A percentile compares a stretch with the other conserved stretches of the same genome.
phyloP scores from a whole-genome alignment of 2,888 invertebrate genomes.

The Pterobdella sp. region DNA sequence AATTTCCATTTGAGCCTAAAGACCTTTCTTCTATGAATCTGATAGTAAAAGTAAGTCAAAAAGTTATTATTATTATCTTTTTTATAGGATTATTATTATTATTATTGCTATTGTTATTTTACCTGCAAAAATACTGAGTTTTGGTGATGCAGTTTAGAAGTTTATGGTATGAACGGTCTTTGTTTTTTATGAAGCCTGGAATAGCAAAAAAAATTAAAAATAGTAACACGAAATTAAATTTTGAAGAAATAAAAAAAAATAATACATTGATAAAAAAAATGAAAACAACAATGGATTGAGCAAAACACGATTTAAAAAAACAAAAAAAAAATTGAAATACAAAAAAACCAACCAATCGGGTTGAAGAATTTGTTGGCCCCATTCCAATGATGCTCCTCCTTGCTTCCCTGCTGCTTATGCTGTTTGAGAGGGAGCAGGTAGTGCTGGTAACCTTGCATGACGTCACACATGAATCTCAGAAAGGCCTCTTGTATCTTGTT shows the following conservation, averaged over 20 bases:
- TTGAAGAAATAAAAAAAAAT: no score
- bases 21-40: neutral
- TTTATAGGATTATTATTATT: constrained; percentile 1
- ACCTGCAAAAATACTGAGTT: constrained; percentile 30
- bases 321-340: no score
- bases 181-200: constrained; percentile 27
- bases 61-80: neutral
- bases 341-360: no score
- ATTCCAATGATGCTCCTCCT: neutral
- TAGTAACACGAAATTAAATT: neutral
- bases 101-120: constrained; percentile 10
- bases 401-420: neutral
- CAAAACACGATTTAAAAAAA: no score
- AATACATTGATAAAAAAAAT: no score
- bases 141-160: constrained; percentile 17
- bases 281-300: no score
- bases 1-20: neutral
- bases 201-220: neutral
- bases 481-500: constrained; percentile 27
- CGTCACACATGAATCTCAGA: constrained; percentile 27
- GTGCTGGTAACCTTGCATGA: constrained; percentile 19
- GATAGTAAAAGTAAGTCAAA: neutral
- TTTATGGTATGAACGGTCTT: constrained; percentile 16
- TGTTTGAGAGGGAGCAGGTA: constrained; percentile 22
- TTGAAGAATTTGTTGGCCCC: no score